These are phyloP conservation scores for Dryomyza anilis DNA, from an alignment of 2,888 invertebrate species.

Conservation along the genomic window DNA sequence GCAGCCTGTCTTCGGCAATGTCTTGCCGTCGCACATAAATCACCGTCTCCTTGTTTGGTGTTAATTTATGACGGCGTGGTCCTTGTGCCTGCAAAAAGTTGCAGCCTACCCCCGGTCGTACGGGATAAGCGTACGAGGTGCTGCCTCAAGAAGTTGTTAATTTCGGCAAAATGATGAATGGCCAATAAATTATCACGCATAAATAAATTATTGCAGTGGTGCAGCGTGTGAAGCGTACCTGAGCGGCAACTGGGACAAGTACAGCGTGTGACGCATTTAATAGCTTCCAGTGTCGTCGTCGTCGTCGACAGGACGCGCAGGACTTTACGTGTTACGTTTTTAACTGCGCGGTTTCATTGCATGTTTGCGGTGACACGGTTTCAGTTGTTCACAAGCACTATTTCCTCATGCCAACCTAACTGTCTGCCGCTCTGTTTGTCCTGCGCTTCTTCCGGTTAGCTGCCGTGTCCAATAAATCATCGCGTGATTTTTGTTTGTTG, in stretches of 20 bases:
- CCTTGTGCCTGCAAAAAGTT: not conserved
- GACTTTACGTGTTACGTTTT: too few relatives aligned
- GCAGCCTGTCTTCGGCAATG: not conserved
- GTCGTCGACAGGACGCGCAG: not conserved
- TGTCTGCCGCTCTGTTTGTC: not conserved
- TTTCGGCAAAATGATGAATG: constrained; percentile 54
- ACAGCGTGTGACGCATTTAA: constrained; percentile 47
- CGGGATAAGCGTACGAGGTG: not conserved
- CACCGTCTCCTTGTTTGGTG: not conserved
- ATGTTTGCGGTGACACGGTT: not conserved
- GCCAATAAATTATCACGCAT: constrained; percentile 56
- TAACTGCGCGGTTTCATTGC: too few relatives aligned
- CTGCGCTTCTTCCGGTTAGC: not conserved
- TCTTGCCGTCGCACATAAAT: constrained; percentile 10
- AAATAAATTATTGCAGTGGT: constrained; percentile 16
- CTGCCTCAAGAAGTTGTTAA: constrained; percentile 3
- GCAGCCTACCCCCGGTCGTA: constrained; percentile 9
- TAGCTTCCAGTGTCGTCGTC: constrained; percentile 35
- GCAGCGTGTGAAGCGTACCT: not conserved
- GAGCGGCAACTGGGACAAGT: not conserved
- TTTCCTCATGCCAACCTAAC: not conserved
- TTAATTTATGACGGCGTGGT: constrained; percentile 10
- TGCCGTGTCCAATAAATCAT: constrained; percentile 19
- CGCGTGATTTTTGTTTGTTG: not conserved
- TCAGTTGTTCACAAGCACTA: not conserved